Conservation (phyloP, 2,113 vertebrate genomes). For the Nothocercus nigrocapillus region DNA sequence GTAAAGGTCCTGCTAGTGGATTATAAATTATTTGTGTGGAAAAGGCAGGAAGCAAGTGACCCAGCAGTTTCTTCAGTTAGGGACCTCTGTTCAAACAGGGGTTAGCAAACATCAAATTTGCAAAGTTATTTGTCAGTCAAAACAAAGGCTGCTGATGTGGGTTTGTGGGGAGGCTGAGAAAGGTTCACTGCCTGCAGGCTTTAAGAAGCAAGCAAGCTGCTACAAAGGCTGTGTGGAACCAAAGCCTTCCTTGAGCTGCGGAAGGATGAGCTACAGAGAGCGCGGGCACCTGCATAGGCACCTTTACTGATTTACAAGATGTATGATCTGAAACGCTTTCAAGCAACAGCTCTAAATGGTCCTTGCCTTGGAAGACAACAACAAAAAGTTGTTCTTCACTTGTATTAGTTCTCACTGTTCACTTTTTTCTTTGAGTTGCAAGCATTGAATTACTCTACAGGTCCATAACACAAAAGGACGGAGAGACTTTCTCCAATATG, state of each 20-base stretch:
- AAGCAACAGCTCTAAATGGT: not conserved
- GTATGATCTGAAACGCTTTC: not conserved
- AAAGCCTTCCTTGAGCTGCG: not conserved
- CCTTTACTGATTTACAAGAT: not conserved
- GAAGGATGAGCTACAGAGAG: not conserved
- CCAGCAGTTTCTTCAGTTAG: not conserved
- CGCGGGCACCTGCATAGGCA: not conserved
- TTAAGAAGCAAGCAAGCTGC: not conserved
- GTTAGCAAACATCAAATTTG: not conserved
- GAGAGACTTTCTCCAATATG: not conserved
- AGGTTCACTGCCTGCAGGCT: not conserved
- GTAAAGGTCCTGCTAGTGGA: not conserved
- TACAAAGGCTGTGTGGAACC: not conserved
- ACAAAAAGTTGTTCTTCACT: not conserved
- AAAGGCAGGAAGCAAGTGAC: not conserved
- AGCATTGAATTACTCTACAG: not conserved
- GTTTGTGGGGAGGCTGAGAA: not conserved
- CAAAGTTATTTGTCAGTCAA: not conserved
- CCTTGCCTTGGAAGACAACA: not conserved
- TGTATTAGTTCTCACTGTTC: not conserved
- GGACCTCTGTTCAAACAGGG: not conserved
- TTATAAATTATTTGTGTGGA: not conserved
- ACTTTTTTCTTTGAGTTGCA: not conserved
- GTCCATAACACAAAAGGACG: not conserved
- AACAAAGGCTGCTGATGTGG: not conserved